phyloP scores from a whole-genome alignment of 2,113 vertebrate genomes.

The Nyctereutes procyonoides region DNA sequence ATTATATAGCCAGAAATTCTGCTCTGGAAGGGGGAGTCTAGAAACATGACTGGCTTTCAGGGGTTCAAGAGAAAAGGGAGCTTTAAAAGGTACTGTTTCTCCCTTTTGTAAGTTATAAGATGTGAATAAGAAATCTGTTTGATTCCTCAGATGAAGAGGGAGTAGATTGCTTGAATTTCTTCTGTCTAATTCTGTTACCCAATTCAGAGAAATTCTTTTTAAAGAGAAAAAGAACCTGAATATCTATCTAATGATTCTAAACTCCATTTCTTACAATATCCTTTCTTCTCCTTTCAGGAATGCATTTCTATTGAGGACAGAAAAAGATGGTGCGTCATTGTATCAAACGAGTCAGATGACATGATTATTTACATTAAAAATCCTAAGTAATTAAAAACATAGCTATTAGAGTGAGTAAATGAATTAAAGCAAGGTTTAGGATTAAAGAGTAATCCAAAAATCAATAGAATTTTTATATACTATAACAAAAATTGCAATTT shows the following conservation, averaged over 20 bases:
- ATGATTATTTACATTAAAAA: not conserved
- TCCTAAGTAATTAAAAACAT: not conserved
- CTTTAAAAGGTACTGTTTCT: not conserved
- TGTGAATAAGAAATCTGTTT: not conserved
- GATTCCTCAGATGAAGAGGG: not conserved
- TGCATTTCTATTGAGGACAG: not conserved
- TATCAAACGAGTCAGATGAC: not conserved
- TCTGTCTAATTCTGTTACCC: not conserved
- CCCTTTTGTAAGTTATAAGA: conserved; percentile 54
- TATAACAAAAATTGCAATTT: not conserved
- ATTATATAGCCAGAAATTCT: not conserved
- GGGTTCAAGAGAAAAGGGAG: not conserved
- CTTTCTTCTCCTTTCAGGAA: not conserved
- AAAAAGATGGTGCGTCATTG: not conserved
- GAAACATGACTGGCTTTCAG: not conserved
- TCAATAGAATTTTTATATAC: not conserved
- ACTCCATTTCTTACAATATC: not conserved
- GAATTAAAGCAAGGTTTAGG: not conserved
- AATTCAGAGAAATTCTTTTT: conserved; percentile 20
- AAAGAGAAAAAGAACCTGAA: conserved; percentile 9
- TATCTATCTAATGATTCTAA: not conserved
- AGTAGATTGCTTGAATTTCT: conserved; percentile 53
- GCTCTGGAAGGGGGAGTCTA: not conserved
- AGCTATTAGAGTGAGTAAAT: not conserved
- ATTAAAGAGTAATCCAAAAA: not conserved